Base-by-base conservation (phyloP, 2,888 invertebrate species). In the Drosophila mulleri region DNA sequence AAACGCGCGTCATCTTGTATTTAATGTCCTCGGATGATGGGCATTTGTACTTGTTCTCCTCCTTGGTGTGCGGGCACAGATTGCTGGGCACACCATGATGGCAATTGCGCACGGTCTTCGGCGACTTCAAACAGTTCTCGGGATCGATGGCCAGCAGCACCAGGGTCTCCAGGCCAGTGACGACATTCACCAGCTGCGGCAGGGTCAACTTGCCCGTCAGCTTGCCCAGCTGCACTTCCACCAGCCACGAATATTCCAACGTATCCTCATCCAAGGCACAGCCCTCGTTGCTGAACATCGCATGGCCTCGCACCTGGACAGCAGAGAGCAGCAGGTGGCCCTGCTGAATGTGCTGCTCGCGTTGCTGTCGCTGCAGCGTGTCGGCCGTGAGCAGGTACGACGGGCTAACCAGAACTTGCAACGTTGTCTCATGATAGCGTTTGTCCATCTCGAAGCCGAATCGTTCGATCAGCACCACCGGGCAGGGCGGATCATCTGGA, bases 371-470 rank as follows among this genome's bases (percentile, higher is more conserved):
- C 50, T 95, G 95, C 11, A 96, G 93, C 80, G 95, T 95, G 89
- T 97, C 97, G 0, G 96, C 95, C 1, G 96, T 95, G 9, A 97
- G 94, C 76, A 98, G 94, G 85, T 98, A 96, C 1, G 98, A 96
- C 0, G 99, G 99, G 80, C 98, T 98, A 0, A 98, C 93, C 7
- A 98, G 92, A 0, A 99, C 94, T 92, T 99, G 99, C 9, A 99
- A 94, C 87, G 97, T 96, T 0, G 98, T 99, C 92, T 99, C 98
- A 71, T 95, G 95, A 92, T 96, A 99, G 23, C 96, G 95, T 92
- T 99, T 99, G 91, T 98, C 97, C 97, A 99, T 97, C 94, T 99
- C 99, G 92, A 99, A 98, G 2, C 98, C 98, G 78, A 99, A 95
- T 75, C 98, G 94, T 93, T 99, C 98, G 50, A 98, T 95, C 23